phyloP scores from a whole-genome alignment of 2,797 vertebrate genomes.

The Esox masquinongy region DNA sequence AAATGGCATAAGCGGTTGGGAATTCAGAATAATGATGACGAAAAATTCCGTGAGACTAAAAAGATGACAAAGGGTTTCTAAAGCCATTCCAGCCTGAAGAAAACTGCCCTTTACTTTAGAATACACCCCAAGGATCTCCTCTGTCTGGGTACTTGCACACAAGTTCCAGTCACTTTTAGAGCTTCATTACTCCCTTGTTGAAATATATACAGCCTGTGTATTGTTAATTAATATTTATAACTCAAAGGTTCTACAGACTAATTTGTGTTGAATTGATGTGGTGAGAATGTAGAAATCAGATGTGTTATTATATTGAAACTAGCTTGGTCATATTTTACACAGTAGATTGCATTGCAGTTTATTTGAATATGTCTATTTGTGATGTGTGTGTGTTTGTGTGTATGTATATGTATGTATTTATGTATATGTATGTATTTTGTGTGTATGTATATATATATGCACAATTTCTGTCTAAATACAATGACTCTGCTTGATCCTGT shows the following conservation, averaged over 20 bases:
- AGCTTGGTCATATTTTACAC: not conserved
- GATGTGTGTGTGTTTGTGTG: too few relatives aligned
- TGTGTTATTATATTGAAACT: not conserved
- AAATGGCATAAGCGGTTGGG: slow-evolving; percentile 32
- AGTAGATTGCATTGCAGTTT: not conserved
- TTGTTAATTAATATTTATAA: slow-evolving; percentile 39
- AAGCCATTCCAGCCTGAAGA: slow-evolving; percentile 42
- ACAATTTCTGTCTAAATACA: not conserved
- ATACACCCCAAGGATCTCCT: slow-evolving; percentile 29
- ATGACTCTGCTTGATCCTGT: slow-evolving; percentile 29
- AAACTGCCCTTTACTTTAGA: slow-evolving; percentile 45
- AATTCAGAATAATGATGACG: slow-evolving; percentile 52
- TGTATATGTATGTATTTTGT: not conserved
- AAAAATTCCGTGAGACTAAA: slow-evolving; percentile 57
- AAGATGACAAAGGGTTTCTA: slow-evolving; percentile 59
- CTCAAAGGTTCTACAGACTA: slow-evolving; percentile 3
- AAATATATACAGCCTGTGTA: slow-evolving; percentile 37
- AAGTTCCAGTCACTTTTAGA: slow-evolving; percentile 36
- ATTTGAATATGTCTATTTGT: not conserved
- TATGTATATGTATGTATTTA: not conserved
- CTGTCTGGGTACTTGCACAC: slow-evolving; percentile 27
- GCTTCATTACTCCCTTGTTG: slow-evolving; percentile 45
- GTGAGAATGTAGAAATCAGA: not conserved
- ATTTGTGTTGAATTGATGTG: not conserved
- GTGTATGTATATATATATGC: too few relatives aligned